Base-by-base conservation (phyloP, 92 coral and sea anemone species). In the Heliopora coerulea region DNA sequence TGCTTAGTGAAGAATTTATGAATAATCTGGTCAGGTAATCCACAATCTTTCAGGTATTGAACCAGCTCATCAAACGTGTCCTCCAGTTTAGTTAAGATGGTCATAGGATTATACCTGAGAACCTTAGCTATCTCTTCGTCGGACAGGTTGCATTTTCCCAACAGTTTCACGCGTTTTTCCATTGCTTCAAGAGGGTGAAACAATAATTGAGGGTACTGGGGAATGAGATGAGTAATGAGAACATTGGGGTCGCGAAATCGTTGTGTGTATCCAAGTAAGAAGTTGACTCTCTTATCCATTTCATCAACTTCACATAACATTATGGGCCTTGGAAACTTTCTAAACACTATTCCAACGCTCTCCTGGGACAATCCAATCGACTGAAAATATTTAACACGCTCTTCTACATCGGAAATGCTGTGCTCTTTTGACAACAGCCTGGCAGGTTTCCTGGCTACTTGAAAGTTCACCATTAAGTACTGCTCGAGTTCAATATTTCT, bases 1-100 rank as follows among this genome's bases (percentile, higher is more conserved):
- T 67, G 74, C n/a, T 67, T 67, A 10, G 74, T 67, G 19, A 67
- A 48, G 74, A 67, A 44, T 24, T 46, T 67, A 48, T 67, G 74
- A 67, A 67, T 67, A 28, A 30, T 67, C 35, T 67, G 21, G 49
- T 67, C 74, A 8, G 74, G 59, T 20, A 67, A 48, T 0, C 74
- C 74, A 67, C 74, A 46, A 56, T 27, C 59, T 49, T 67, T 67
- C 30, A 67, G 54, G 31, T 67, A 67, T 48, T 46, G 29, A 33
- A 67, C 58, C 3, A 67, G 39, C 3, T 67, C 58, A 14, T 67
- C 74, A 67, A 67, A 67, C 44, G 59, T 67, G 29, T 67, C 74
- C 33, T 67, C 74, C 40, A 67, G 7, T 46, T 29, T 67, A 2
- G 74, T 67, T 29, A 67, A 49, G 25, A 67, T 67, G 57, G 39